Base-by-base conservation (phyloP, 2,888 invertebrate species). In the Mesoligia furuncula region DNA sequence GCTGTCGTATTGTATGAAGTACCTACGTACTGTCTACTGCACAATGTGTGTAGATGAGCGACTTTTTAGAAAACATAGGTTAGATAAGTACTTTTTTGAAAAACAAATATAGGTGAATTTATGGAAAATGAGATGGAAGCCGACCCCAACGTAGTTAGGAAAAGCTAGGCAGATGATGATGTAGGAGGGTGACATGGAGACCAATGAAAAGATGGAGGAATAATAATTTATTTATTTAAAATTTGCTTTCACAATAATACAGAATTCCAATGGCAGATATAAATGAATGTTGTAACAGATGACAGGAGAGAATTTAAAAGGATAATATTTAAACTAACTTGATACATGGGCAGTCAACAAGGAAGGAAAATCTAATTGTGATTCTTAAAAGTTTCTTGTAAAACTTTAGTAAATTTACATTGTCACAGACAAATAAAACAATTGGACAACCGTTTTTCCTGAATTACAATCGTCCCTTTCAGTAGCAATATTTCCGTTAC, bases 1-100 rank as follows among this genome's bases (percentile, higher is more conserved):
- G 87, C 70, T 73, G 86, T 77, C 80, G 72, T 85, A 86, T 77
- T 84, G 85, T 70, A n/a, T 24, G 31, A 15, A n/a, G 59, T 69
- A n/a, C 45, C n/a, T 73, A n/a, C 24, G 24, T 15, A 15, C 45
- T 65, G 17, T 45, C 17, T 64, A 11, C 31, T 61, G 24, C 62
- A 75, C 15, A 57, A 0, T 0, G 0, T 45, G 15, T 27, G 39
- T 15, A 42, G n/a, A 48, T 0, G 3, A 15, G n/a, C 73, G 66
- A 85, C 39, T 76, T 73, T 67, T 45, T 36, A 15, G 4, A 17
- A 67, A 54, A 57, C 13, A n/a, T 13, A 57, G 57, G 57, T 57
- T 31, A 57, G 51, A 20, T 20, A 8, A 51, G 11, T n/a, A 11
- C 4, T 54, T n/a, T 54, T 54, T 4, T 54, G 54, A 57, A 57